Percentiles rank a stretch among this genome's conserved stretches.
These are phyloP conservation scores for Aplysina aerophoba DNA, from an alignment of 37 sponge, comb jelly and placozoan genomes.

Conservation along the genomic window DNA sequence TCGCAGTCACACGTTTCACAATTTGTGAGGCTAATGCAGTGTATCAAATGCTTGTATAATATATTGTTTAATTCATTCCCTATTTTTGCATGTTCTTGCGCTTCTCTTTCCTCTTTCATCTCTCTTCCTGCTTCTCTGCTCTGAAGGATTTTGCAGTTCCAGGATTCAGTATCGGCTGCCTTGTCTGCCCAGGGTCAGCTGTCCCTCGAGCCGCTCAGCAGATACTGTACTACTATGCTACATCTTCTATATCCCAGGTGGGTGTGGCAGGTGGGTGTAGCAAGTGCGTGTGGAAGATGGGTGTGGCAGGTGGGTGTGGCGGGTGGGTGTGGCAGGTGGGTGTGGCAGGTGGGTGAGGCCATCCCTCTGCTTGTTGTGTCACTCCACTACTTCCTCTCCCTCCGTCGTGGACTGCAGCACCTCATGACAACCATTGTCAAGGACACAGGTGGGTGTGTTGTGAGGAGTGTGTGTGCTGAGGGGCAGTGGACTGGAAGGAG, in stretches of 20 bases:
- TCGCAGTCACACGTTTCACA: too few species aligned
- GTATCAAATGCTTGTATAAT: too few species aligned
- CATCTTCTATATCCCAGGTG: not conserved
- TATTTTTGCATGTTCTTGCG: too few species aligned
- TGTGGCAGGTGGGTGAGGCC: not conserved
- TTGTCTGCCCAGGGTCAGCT: not conserved
- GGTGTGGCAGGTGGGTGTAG: not conserved
- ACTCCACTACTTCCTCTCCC: not conserved
- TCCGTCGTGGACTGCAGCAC: not conserved
- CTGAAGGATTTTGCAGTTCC: slow-evolving; percentile 1
- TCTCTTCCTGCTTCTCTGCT: not conserved
- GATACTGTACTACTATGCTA: not conserved
- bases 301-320: too few species aligned
- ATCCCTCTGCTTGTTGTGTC: not conserved
- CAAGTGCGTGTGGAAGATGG: too few species aligned
- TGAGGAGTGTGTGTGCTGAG: too few species aligned
- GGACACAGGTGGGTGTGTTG: too few species aligned
- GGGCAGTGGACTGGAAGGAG: too few species aligned
- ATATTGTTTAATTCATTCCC: too few species aligned
- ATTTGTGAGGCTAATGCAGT: too few species aligned
- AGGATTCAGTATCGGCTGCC: not conserved
- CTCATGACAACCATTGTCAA: too few species aligned
- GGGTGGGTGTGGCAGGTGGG: not conserved
- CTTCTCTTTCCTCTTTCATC: not conserved
- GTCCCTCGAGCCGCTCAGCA: not conserved